Base-by-base conservation (phyloP, 2,888 invertebrate genomes). In the Dolichopus griseipennis region DNA sequence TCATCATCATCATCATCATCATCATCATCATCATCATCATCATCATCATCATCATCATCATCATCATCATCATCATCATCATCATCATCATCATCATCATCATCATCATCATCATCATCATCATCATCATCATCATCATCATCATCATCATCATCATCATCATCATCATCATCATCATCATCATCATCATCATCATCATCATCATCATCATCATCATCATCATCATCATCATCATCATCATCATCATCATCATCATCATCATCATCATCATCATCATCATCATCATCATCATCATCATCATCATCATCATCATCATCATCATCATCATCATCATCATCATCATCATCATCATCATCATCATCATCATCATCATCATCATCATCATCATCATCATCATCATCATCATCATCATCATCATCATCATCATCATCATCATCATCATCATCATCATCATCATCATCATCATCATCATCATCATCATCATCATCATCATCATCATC, bases 1-100 rank as follows among this genome's bases (percentile, higher is more conserved):
- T 52, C 52, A 52, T 52, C 52, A 52, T 52, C 52, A 52, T 52
- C 52, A 52, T 52, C 52, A 52, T 52, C 52, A 52, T 52, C 52
- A 52, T 52, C 52, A 52, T 52, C 52, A 52, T 52, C 52, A 52
- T 52, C 52, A 52, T 52, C 52, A 52, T 52, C 52, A 52, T 52
- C 52, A 52, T n/a, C n/a, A n/a, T n/a, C n/a, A n/a, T n/a, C n/a
- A n/a, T n/a, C n/a, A n/a, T n/a, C n/a, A n/a, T n/a, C n/a, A n/a
- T n/a, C n/a, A n/a, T n/a, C n/a, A n/a, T n/a, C n/a, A n/a, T 52
- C 52, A 52, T 52, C 52, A 52, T 52, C 52, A 52, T 52, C 52
- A 52, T 52, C 52, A 52, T 52, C 52, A 52, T 52, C 52, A 52
- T 52, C 52, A 52, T 52, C 52, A 52, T 52, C 52, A 52, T 52